These are phyloP conservation scores for Corticium candelabrum DNA, from an alignment of 37 sponge, comb jelly and placozoan species.

Conservation along the genomic window DNA sequence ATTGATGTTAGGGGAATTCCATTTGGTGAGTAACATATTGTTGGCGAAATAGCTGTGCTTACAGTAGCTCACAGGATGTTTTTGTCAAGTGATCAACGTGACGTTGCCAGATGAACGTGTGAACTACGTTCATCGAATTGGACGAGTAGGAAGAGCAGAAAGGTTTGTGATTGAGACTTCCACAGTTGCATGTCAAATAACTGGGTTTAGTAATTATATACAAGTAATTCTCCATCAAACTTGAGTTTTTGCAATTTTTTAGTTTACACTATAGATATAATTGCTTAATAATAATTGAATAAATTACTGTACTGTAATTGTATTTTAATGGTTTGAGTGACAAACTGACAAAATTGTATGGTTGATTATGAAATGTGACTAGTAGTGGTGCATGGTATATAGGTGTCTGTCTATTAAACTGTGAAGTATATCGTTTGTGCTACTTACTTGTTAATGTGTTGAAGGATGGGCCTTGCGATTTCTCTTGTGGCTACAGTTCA, in stretches of 20 bases:
- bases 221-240: no score
- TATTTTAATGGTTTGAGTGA: background rate
- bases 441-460: no score
- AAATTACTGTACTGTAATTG: background rate
- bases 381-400: no score
- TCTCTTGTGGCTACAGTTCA: slow-evolving; percentile 67
- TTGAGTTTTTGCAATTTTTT: no score
- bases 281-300: background rate
- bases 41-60: background rate
- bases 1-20: slow-evolving; percentile 91
- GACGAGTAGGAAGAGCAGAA: slow-evolving; percentile 82
- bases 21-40: slow-evolving; percentile 28
- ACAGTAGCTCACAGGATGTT: background rate
- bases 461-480: slow-evolving; percentile 95
- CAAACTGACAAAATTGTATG: no score
- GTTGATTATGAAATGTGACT: no score
- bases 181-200: background rate
- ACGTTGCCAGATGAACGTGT: slow-evolving; percentile 90
- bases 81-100: slow-evolving; percentile 67
- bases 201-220: background rate
- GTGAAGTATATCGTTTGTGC: no score
- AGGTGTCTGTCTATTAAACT: no score
- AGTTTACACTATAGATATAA: background rate
- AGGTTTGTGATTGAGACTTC: slow-evolving; percentile 6
- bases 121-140: slow-evolving; percentile 92